These are phyloP conservation scores for Conopomorpha cramerella DNA, from an alignment of 1,140 invertebrate genomes.

Conservation along the genomic window DNA sequence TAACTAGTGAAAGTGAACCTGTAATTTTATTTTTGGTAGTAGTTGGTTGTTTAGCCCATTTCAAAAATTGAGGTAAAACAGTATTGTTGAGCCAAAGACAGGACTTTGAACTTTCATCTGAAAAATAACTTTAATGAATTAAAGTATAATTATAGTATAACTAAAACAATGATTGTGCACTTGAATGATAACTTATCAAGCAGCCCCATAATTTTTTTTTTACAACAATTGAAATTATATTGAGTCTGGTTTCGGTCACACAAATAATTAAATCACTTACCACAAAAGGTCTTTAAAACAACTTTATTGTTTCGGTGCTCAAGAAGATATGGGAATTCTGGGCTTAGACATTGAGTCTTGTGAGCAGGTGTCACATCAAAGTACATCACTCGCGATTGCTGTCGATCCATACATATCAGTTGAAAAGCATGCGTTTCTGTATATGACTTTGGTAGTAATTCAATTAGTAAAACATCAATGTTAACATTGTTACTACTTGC, in stretches of 20 bases:
- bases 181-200: too few species aligned
- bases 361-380: slow-evolving; percentile 25
- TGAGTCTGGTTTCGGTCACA: slow-evolving; percentile 4
- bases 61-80: slow-evolving; percentile 68
- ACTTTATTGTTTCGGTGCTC: slow-evolving; percentile 13
- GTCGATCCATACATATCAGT: slow-evolving; percentile 18
- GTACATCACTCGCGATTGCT: slow-evolving; percentile 15
- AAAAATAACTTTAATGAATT: slow-evolving; percentile 6
- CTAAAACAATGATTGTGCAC: too few species aligned
- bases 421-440: slow-evolving; percentile 23
- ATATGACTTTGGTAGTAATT: slow-evolving; percentile 32
- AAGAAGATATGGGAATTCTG: slow-evolving; percentile 27
- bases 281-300: slow-evolving; percentile 13
- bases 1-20: slow-evolving; percentile 71
- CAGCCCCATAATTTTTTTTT: too few species aligned
- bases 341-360: slow-evolving; percentile 22
- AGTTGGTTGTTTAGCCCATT: slow-evolving; percentile 63
- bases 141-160: background rate
- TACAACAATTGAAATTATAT: background rate
- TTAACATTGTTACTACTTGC: too few species aligned
- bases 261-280: slow-evolving; percentile 14
- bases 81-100: slow-evolving; percentile 60
- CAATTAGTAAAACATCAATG: slow-evolving; percentile 21
- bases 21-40: slow-evolving; percentile 13
- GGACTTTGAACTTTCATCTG: slow-evolving; percentile 24